Evolutionary conservation across 2,888 invertebrate species (phyloP).

Genomic region (Argyresthia goedartella): DNA sequence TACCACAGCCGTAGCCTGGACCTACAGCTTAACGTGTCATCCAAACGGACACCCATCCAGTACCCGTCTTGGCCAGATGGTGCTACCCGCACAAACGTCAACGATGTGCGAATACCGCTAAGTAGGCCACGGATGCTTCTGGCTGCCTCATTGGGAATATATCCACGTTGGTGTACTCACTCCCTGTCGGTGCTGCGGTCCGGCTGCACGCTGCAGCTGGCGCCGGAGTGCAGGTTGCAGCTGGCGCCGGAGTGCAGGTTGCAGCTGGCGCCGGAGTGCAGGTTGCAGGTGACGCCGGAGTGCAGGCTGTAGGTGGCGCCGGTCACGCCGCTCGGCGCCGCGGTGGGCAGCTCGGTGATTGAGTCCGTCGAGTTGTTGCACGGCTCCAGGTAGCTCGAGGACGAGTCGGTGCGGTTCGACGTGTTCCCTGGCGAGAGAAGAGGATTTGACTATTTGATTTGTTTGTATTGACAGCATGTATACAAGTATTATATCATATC

Average conservation of each 20-base stretch:
- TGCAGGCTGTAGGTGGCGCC: conserved; percentile 37
- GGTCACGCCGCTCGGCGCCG: conserved; percentile 19
- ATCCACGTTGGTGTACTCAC: too few species aligned
- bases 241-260: conserved; percentile 28
- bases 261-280: conserved; percentile 30
- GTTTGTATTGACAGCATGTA: too few species aligned
- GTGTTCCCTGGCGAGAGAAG: conserved; percentile 33
- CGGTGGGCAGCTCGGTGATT: conserved; percentile 42
- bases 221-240: conserved; percentile 15
- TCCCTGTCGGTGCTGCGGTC: conserved; percentile 41
- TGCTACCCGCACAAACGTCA: too few species aligned
- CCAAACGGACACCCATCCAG: too few species aligned
- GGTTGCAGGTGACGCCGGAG: conserved; percentile 20
- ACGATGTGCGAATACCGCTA: too few species aligned
- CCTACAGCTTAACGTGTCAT: too few species aligned
- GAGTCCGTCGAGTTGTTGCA: conserved; percentile 57
- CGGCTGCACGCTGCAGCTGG: conserved; percentile 40
- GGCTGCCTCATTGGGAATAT: too few species aligned
- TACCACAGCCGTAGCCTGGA: too few species aligned
- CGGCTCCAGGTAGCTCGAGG: conserved; percentile 58
- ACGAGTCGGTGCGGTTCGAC: conserved; percentile 49
- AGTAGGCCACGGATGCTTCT: too few species aligned
- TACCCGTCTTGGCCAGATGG: too few species aligned
- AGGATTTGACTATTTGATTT: too few species aligned
- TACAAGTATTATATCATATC: too few species aligned